Evolutionary conservation across 2,113 vertebrate species (phyloP), one percentile per base, ranked within the genome.

Genomic region (Capreolus pygargus): DNA sequence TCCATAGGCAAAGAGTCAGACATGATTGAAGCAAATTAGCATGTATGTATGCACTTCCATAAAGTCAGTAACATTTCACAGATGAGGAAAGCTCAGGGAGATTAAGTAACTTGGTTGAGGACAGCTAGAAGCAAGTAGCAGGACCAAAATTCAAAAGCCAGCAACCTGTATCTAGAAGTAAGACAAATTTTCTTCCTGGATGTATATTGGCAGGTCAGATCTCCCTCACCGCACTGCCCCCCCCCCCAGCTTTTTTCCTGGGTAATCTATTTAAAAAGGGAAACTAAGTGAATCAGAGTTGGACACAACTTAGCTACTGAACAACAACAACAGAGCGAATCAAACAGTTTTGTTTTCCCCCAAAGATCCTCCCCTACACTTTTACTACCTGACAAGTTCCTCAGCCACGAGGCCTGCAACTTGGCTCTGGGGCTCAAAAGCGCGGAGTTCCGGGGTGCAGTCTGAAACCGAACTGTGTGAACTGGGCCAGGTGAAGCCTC

Each of bases 381-480:
- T 90, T n/a, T 16, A 47, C 19, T 54, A 36, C 93, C 39, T 9
- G 28, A 55, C 13, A 33, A 45, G 28, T 23, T 74, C 19, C 39
- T 39, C 16, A 1, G 21, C 0, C 0, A 1, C 16, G 57, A 3
- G 45, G 10, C 27, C 47, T 28, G 45, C 25, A 1, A 1, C 16
- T n/a, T 1, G 1, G 19, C 55, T 10, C n/a, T 67, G 74, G 15
- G 39, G 47, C 25, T 43, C 7, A 23, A 50, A 30, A 23, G 23
- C 7, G 0, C 0, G 0, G 55, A 28, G 50, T 16, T 30, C 1
- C 19, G 0, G 6, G 2, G 19, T 13, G 47, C 8, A 1, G 7
- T 17, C n/a, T 0, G 2, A 54, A 54, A 52, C n/a, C 6, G 10
- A 60, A 21, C 45, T 33, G 2, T 6, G 47, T 82, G 33, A n/a